These are phyloP conservation scores for Brachycybe producta DNA, from an alignment of 2,888 invertebrate genomes.

Conservation along the genomic window DNA sequence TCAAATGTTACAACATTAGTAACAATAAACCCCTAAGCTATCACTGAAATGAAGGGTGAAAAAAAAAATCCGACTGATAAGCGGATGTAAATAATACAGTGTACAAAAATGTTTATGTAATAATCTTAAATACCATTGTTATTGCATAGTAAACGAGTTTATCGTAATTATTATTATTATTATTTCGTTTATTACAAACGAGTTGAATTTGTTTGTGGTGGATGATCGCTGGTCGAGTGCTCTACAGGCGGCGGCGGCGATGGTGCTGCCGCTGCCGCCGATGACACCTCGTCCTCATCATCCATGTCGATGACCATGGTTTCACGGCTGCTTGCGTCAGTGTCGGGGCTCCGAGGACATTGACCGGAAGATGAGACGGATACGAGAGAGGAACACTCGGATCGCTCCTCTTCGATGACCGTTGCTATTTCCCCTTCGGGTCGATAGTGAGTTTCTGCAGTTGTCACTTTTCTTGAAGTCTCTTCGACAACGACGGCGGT, in stretches of 20 bases:
- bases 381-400: neutral
- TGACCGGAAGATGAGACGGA: neutral
- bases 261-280: neutral
- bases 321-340: conserved; percentile 7
- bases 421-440: conserved; percentile 2
- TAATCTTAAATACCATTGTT: too few relatives aligned
- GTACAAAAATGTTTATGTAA: too few relatives aligned
- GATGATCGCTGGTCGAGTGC: too few relatives aligned
- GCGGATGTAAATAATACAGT: too few relatives aligned
- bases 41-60: too few relatives aligned
- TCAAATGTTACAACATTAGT: too few relatives aligned
- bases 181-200: too few relatives aligned
- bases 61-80: too few relatives aligned
- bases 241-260: neutral
- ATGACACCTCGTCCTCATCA: neutral
- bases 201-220: too few relatives aligned
- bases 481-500: neutral
- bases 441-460: neutral
- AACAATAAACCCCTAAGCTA: too few relatives aligned
- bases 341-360: neutral
- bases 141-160: too few relatives aligned
- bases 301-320: conserved; percentile 6
- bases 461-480: neutral
- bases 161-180: too few relatives aligned
- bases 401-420: conserved; percentile 6